Base-by-base conservation (phyloP, 2,888 invertebrate species). In the Campoplex nolae region DNA sequence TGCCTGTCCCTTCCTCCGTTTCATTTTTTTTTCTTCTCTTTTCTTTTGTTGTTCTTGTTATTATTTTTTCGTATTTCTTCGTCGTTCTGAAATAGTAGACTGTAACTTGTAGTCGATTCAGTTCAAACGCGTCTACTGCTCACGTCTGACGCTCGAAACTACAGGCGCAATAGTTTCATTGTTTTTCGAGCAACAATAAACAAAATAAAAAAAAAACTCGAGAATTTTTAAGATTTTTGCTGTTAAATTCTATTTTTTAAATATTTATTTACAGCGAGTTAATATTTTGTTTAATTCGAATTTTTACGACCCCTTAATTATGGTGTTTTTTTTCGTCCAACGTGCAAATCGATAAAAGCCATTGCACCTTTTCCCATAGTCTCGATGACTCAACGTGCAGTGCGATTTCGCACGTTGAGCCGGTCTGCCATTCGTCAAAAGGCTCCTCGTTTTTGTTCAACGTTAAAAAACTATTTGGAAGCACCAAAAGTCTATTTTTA, bases 1-100 rank as follows among this genome's bases (percentile, higher is more conserved):
- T 90, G 94, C 94, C 94, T 92, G 93, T 94, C 94, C 94, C 94
- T 94, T 94, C 94, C 93, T 93, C 91, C 92, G 28, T 62, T 68
- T 70, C 32, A 28, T 73, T 68, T 68, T 51, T 51, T 82, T 56
- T 67, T 68, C 91, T 91, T 90, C 88, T 88, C 88, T 89, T 51
- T 83, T 35, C 68, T 38, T 65, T 38, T 51, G 42, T 35, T 67
- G 32, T 67, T 51, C 18, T 45, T 65, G 28, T 56, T 13, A 16
- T 56, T 48, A 32, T 35, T 28, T 48, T 45, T 18, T 32, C 38
- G 0, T 23, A 51, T 71, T 71, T 71, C 71, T 71, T 71, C 51
- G 35, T 48, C 91, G 90, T 91, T 90, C 91, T 90, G 90, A 90
- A 91, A 92, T 91, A 91, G 87, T 88, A 62, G 86, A 67, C 88